Percentiles rank a stretch among this genome's conserved stretches.
These are phyloP conservation scores for Lethrus apterus DNA, from an alignment of 1,140 invertebrate genomes.

Conservation along the genomic window DNA sequence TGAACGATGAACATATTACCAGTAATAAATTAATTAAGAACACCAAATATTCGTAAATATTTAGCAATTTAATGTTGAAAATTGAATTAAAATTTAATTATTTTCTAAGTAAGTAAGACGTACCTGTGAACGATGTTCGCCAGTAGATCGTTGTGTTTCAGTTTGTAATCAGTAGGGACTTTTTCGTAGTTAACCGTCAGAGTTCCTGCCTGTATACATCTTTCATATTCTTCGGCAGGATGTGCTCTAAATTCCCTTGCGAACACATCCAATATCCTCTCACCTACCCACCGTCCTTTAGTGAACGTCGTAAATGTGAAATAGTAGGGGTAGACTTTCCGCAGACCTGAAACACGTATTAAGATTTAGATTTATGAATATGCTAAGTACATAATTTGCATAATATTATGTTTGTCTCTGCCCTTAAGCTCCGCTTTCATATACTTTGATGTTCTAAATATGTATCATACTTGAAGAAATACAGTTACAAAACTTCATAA, in stretches of 20 bases:
- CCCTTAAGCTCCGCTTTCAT: too few relatives aligned
- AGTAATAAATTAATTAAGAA: not conserved
- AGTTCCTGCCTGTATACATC: conserved; percentile 83
- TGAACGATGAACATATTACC: too few relatives aligned
- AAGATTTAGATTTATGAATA: too few relatives aligned
- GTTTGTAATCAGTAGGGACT: conserved; percentile 83
- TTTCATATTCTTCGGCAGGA: conserved; percentile 84
- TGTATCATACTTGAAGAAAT: too few relatives aligned
- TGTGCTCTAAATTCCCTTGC: conserved; percentile 87
- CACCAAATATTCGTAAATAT: not conserved
- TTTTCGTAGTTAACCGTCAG: conserved; percentile 92
- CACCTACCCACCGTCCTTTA: conserved; percentile 95
- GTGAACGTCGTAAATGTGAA: conserved; percentile 96
- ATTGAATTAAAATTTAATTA: conserved; percentile 3
- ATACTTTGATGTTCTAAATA: too few relatives aligned
- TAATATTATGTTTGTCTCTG: too few relatives aligned
- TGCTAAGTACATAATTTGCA: too few relatives aligned
- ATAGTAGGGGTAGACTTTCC: conserved; percentile 98
- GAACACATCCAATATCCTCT: conserved; percentile 91
- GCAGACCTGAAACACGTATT: conserved; percentile 74
- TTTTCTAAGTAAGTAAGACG: conserved; percentile 15
- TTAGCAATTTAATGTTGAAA: too few relatives aligned
- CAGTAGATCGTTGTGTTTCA: conserved; percentile 91
- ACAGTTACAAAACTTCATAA: too few relatives aligned
- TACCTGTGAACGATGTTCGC: conserved; percentile 94